Evolutionary conservation across 2,113 vertebrate species (phyloP).

Genomic region (Muntiacus reevesi): DNA sequence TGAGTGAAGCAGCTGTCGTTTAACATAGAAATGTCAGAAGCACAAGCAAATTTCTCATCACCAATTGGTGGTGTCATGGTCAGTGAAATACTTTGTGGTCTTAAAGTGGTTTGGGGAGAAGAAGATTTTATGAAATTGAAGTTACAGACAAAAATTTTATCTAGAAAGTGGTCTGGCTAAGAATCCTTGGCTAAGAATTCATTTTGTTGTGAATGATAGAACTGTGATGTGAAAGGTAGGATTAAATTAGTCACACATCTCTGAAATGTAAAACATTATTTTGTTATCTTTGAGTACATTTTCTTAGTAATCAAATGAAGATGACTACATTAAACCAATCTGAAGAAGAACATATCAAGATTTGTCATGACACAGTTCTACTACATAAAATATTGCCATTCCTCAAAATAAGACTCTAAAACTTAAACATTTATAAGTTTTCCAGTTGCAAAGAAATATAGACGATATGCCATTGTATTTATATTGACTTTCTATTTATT

Average conservation of each 20-base stretch:
- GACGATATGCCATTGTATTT: not conserved
- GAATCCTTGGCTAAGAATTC: not conserved
- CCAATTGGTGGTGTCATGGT: constrained; percentile 69
- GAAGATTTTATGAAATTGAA: constrained; percentile 16
- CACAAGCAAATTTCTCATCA: constrained; percentile 66
- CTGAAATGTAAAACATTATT: constrained; percentile 2
- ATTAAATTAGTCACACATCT: not conserved
- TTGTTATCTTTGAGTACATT: not conserved
- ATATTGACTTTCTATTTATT: not conserved
- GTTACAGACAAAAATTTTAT: not conserved
- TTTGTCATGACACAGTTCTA: not conserved
- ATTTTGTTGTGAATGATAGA: not conserved
- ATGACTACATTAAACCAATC: not conserved
- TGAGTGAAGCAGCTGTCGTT: constrained; percentile 73
- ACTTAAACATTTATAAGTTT: not conserved
- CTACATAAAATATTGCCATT: not conserved
- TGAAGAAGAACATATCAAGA: not conserved
- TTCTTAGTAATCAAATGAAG: not conserved
- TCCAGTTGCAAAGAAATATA: not conserved
- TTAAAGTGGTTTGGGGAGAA: constrained; percentile 29
- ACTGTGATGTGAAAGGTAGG: not conserved
- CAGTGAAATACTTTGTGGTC: constrained; percentile 41
- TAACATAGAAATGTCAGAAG: constrained; percentile 70
- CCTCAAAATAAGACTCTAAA: not conserved
- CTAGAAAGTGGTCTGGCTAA: not conserved